These are phyloP conservation scores for Hypothenemus hampei DNA, from an alignment of 1,140 invertebrate genomes.

Conservation along the genomic window DNA sequence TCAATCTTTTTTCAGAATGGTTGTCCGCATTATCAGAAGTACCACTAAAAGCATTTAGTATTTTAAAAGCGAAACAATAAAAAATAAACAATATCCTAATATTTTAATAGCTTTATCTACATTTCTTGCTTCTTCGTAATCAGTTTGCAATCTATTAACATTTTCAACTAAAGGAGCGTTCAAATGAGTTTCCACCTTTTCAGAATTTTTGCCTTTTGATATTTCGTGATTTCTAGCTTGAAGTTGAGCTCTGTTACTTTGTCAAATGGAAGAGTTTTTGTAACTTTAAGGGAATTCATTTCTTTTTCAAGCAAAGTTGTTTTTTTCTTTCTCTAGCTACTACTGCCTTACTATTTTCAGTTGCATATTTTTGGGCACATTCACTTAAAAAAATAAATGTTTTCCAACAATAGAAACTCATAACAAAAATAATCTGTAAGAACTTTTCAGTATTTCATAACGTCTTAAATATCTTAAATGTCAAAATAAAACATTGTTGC, in stretches of 20 bases:
- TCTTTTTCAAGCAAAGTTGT: slow-evolving; percentile 84
- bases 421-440: no score
- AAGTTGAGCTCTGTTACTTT: slow-evolving; percentile 85
- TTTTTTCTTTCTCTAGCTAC: slow-evolving; percentile 81
- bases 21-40: no score
- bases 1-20: slow-evolving; percentile 91
- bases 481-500: no score
- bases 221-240: slow-evolving; percentile 42
- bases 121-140: slow-evolving; percentile 81
- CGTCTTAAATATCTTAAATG: no score
- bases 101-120: slow-evolving; percentile 87
- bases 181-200: slow-evolving; percentile 44
- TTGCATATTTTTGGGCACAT: slow-evolving; percentile 89
- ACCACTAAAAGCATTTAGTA: no score
- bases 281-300: slow-evolving; percentile 64
- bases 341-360: slow-evolving; percentile 84
- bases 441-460: no score
- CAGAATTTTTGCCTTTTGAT: slow-evolving; percentile 28
- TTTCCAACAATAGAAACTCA: no score
- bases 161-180: slow-evolving; percentile 81
- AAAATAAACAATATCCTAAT: no score
- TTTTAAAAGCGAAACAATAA: no score
- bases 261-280: slow-evolving; percentile 55
- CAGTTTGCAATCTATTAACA: slow-evolving; percentile 78
- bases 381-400: no score